Base-by-base conservation (phyloP, 2,113 vertebrate species). In the Coptodon bakossiorum region DNA sequence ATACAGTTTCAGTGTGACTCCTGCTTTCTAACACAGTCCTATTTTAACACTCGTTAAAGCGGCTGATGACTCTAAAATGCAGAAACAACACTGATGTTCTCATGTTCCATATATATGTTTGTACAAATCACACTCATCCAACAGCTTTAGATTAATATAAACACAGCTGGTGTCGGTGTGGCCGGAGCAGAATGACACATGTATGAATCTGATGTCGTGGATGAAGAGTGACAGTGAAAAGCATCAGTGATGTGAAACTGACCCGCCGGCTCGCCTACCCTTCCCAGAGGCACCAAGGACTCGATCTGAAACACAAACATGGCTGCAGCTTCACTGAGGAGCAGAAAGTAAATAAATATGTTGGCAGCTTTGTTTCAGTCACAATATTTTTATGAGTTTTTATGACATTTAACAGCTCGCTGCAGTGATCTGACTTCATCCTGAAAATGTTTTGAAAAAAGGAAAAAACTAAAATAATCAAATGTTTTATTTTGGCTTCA, bases 251-350 rank as follows among this genome's bases (percentile, higher is more conserved):
- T 5, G 9, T 22, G n/a, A 27, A 48, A 57, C 88, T 95, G 85
- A 98, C 98, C 98, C 92, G 96, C 94, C 19, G 97, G 96, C 22
- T 96, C 88, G 7, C 97, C 97, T 82, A 97, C 93, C 22, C 97
- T 92, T 34, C 97, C 97, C 93, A 98, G 38, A 1, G 97, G 97
- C 68, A 98, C 96, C 91, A 97, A 73, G 5, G 94, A 88, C 36
- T 90, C 92, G 66, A 97, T 91, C 96, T 97, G 87, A 82, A 93
- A 91, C 76, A 91, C 36, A 88, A 66, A 56, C 10, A 78, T 8
- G 22, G 40, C 68, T 6, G 2, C 45, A 50, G 73, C 10, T 78
- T 78, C 73, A 78, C 16, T 12, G 16, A 31, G 3, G 9, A 78
- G 43, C 71, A 76, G 43, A 27, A 12, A 10, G 40, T 71, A 43